A percentile compares a stretch with the other conserved stretches of the same genome.
These are phyloP conservation scores for Glyptemys insculpta DNA, from an alignment of 2,797 vertebrate genomes.

Conservation along the genomic window DNA sequence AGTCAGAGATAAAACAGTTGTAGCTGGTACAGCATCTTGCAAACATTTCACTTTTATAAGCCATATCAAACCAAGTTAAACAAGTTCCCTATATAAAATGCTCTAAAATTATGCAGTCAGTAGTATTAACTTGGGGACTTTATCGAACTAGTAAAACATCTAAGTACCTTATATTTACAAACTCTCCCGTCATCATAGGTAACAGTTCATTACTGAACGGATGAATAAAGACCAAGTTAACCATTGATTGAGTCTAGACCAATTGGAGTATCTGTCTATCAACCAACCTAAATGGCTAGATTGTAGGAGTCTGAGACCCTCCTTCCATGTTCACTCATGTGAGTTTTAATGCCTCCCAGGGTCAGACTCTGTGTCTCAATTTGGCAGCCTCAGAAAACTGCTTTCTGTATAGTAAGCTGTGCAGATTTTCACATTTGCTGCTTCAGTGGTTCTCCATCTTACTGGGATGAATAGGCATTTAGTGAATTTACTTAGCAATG, in stretches of 20 bases:
- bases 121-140: background rate
- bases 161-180: background rate
- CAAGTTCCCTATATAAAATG: background rate
- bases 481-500: constrained; percentile 85
- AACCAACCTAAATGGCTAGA: background rate
- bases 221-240: constrained; percentile 70
- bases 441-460: constrained; percentile 77
- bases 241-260: constrained; percentile 54
- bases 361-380: constrained; percentile 66
- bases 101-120: background rate
- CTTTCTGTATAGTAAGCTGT: constrained; percentile 69
- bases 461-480: constrained; percentile 83
- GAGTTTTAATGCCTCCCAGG: constrained; percentile 60
- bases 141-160: constrained; percentile 15
- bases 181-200: background rate
- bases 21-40: background rate
- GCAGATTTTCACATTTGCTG: constrained; percentile 84
- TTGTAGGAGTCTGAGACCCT: constrained; percentile 24
- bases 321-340: constrained; percentile 10
- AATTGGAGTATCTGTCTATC: constrained; percentile 53
- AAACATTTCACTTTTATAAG: constrained; percentile 13
- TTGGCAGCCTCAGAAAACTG: constrained; percentile 73
- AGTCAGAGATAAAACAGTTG: constrained; percentile 1
- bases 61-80: constrained; percentile 8
- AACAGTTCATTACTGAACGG: constrained; percentile 58